phyloP scores from a whole-genome alignment of 2,113 vertebrate species.

The Fregetta grallaria region DNA sequence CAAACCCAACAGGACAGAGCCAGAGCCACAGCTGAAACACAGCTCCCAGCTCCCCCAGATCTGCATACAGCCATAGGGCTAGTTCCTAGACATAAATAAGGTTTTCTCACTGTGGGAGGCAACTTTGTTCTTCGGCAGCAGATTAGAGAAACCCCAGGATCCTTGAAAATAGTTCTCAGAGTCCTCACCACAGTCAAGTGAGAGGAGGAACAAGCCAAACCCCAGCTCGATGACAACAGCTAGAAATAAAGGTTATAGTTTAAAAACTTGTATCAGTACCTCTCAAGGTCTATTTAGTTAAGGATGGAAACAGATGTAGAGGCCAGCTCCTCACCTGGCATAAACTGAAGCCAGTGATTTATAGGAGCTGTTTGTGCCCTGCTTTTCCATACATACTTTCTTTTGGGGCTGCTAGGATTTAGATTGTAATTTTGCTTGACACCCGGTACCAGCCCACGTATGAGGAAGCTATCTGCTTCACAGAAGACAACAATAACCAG shows the following conservation, averaged over 20 bases:
- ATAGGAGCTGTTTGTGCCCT: background rate
- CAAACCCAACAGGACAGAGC: background rate
- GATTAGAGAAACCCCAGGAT: rapidly evolving
- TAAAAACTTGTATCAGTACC: background rate
- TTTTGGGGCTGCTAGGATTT: background rate
- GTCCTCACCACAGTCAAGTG: rapidly evolving
- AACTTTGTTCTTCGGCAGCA: background rate
- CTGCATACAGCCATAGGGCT: too few species aligned
- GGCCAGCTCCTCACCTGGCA: background rate
- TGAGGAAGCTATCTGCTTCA: background rate
- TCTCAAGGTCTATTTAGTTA: background rate
- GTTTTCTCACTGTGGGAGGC: background rate
- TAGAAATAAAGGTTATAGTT: background rate
- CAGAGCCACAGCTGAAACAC: background rate
- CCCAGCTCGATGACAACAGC: rapidly evolving
- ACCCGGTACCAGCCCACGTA: background rate
- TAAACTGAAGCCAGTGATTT: background rate
- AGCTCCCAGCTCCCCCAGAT: background rate
- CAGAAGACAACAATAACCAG: background rate
- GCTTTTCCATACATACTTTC: background rate
- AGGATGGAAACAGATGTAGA: background rate
- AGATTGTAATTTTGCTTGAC: background rate
- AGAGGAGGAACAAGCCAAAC: background rate
- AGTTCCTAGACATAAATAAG: rapidly evolving
- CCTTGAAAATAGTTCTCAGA: background rate